A percentile compares a stretch with the other conserved stretches of the same genome.
These are phyloP conservation scores for Notarius quadriscutis DNA, from an alignment of 2,113 vertebrate genomes.

Conservation along the genomic window DNA sequence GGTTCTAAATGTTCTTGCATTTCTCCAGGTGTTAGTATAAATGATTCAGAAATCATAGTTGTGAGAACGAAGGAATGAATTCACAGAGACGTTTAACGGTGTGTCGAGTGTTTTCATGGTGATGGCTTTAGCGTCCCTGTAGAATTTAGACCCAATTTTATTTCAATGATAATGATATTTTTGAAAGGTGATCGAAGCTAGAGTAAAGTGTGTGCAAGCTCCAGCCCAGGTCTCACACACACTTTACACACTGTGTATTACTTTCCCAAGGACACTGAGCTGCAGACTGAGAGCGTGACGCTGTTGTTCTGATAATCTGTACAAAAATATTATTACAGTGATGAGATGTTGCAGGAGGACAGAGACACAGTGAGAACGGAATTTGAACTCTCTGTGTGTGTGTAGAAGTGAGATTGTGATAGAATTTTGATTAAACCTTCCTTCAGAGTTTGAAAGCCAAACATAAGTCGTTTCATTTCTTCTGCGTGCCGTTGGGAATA, in stretches of 20 bases:
- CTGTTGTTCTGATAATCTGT: background rate
- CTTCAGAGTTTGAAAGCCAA: background rate
- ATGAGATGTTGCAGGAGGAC: background rate
- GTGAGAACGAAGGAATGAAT: background rate
- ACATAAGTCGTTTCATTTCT: background rate
- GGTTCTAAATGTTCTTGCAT: background rate
- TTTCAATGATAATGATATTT: background rate
- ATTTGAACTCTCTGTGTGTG: background rate
- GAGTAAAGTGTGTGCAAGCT: background rate
- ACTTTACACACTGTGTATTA: background rate
- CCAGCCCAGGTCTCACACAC: too few relatives aligned
- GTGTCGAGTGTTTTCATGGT: background rate
- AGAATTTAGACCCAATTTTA: background rate
- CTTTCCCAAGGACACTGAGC: slow-evolving; percentile 3
- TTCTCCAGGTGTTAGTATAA: background rate
- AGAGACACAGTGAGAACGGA: background rate
- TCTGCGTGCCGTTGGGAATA: background rate
- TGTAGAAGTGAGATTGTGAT: background rate
- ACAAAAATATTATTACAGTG: background rate
- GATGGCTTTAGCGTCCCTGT: background rate
- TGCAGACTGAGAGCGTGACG: background rate
- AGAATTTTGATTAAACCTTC: background rate
- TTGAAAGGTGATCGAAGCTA: background rate
- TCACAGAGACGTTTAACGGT: background rate
- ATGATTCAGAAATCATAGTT: too few relatives aligned